A percentile compares a stretch with the other conserved stretches of the same genome.
These are phyloP conservation scores for Caenorhabditis sulstoni DNA, from an alignment of 2,888 invertebrate species.

Conservation along the genomic window DNA sequence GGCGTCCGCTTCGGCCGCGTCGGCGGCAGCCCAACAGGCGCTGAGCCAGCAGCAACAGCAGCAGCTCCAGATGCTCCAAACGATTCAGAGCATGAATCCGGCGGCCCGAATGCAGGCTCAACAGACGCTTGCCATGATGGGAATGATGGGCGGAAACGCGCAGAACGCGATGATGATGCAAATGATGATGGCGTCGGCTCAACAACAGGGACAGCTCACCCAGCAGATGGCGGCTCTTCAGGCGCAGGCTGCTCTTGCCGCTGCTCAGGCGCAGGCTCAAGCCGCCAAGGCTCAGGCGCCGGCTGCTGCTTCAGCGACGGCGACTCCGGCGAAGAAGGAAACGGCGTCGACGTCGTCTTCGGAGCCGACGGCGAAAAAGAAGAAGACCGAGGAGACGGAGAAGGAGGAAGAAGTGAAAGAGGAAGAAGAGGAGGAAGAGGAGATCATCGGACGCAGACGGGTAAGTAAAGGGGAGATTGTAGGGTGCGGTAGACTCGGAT, in stretches of 20 bases:
- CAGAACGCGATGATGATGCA: constrained; percentile 5
- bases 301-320: not conserved
- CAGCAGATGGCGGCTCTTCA: constrained; percentile 5
- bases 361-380: constrained; percentile 21
- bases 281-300: not conserved
- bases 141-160: too few relatives aligned
- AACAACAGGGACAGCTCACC: constrained; percentile 15
- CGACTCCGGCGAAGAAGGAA: constrained; percentile 8
- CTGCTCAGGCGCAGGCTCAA: not conserved
- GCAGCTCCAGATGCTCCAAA: not conserved
- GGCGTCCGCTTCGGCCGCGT: not conserved
- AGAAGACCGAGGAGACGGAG: constrained; percentile 17
- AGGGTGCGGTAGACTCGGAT: not conserved
- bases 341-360: constrained; percentile 2
- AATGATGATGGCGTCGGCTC: not conserved
- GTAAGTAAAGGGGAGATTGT: not conserved
- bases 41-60: constrained; percentile 8
- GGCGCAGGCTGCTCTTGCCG: not conserved
- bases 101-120: not conserved
- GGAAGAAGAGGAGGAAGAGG: constrained; percentile 48
- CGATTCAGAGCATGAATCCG: not conserved
- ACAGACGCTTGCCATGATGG: not conserved
- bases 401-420: constrained; percentile 26
- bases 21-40: not conserved
- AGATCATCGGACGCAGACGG: constrained; percentile 31